Percentiles rank a stretch among this genome's conserved stretches.
Conservation (phyloP, 2,797 vertebrate genomes). For the Mormyrops attenuatus region DNA sequence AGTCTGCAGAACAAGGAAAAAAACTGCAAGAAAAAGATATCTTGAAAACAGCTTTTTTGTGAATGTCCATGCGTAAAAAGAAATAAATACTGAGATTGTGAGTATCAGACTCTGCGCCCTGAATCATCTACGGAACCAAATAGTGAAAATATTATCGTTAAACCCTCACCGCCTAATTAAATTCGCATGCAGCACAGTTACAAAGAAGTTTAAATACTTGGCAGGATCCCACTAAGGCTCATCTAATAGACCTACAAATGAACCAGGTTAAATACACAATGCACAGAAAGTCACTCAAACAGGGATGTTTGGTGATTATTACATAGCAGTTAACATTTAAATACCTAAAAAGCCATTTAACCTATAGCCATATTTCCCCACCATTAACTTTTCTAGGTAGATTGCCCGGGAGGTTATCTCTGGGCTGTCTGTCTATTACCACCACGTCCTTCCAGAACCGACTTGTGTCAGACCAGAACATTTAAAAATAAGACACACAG, state of each 20-base stretch:
- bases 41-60: background rate
- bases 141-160: background rate
- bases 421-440: background rate
- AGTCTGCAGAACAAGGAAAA: background rate
- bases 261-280: background rate
- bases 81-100: background rate
- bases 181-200: background rate
- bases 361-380: background rate
- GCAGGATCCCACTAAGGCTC: background rate
- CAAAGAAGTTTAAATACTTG: background rate
- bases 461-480: background rate
- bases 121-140: background rate
- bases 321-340: background rate
- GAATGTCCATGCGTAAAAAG: background rate
- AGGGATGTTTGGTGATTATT: background rate
- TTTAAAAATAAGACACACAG: background rate
- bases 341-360: background rate
- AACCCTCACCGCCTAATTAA: background rate
- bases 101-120: background rate
- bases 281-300: background rate
- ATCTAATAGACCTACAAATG: background rate
- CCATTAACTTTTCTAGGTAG: background rate
- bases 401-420: background rate
- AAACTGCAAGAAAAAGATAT: background rate
- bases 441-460: background rate